Evolutionary conservation across 2,888 invertebrate genomes (phyloP).

Genomic region (Hydriomena furcata): DNA sequence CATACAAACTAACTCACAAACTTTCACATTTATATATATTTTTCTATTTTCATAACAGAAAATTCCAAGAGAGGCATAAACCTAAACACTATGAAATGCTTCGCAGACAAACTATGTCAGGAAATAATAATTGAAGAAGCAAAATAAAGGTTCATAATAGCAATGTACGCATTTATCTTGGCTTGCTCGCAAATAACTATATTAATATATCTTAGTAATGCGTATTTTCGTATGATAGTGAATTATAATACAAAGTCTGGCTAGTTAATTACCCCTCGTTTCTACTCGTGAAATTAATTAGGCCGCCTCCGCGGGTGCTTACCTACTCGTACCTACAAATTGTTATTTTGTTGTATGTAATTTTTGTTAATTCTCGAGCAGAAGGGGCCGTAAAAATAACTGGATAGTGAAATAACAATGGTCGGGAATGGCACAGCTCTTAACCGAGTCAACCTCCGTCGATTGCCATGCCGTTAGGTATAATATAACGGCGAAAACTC

Average conservation of each 20-base stretch:
- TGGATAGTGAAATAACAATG: neutral
- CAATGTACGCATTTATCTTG: too few species aligned
- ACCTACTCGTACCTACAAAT: constrained; percentile 9
- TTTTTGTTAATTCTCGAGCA: constrained; percentile 10
- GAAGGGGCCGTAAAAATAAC: neutral
- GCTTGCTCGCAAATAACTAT: too few species aligned
- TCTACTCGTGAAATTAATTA: constrained; percentile 9
- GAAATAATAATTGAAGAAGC: too few species aligned
- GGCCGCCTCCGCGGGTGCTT: neutral
- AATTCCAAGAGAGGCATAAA: too few species aligned
- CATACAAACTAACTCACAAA: too few species aligned
- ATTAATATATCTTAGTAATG: neutral
- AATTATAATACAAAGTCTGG: constrained; percentile 1
- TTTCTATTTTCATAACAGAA: too few species aligned
- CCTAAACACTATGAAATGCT: too few species aligned
- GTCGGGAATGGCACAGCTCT: neutral
- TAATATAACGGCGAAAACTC: neutral
- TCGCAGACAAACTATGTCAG: too few species aligned
- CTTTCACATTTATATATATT: too few species aligned
- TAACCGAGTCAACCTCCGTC: neutral
- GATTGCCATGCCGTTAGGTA: neutral
- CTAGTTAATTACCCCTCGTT: neutral
- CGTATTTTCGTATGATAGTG: neutral
- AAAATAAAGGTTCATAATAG: too few species aligned
- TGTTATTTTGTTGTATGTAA: constrained; percentile 15